These are phyloP conservation scores for Dendrocincla fuliginosa DNA, from an alignment of 2,797 vertebrate species.

Conservation along the genomic window DNA sequence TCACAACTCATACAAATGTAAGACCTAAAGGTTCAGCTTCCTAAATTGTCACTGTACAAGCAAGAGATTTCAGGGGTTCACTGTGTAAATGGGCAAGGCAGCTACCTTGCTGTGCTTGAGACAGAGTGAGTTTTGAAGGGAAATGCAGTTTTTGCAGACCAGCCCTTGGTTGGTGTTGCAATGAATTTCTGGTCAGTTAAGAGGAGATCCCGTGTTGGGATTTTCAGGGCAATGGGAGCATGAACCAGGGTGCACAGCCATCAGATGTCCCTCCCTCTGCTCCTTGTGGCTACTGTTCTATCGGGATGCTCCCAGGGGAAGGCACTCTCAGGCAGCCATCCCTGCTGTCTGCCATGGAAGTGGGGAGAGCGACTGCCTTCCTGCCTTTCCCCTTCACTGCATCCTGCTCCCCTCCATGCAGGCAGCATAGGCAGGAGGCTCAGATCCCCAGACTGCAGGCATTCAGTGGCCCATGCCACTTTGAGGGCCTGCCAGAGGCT, in stretches of 20 bases:
- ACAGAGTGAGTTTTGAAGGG: neutral
- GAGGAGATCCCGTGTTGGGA: rapidly evolving
- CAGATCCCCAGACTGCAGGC: neutral
- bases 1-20: neutral
- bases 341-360: neutral
- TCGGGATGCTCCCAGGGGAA: neutral
- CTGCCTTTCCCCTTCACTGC: neutral
- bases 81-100: neutral
- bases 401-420: neutral
- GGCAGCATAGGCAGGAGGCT: neutral
- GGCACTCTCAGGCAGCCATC: neutral
- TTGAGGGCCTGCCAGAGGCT: neutral
- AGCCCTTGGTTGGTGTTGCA: neutral
- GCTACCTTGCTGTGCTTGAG: neutral
- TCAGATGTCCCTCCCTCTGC: rapidly evolving
- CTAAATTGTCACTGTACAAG: neutral
- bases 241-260: neutral
- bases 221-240: rapidly evolving
- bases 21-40: neutral
- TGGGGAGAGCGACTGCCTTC: neutral
- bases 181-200: neutral
- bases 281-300: neutral
- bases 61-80: neutral
- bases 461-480: neutral
- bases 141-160: neutral